Evolutionary conservation across 2,797 vertebrate species (phyloP), one percentile per base, ranked within the genome.

Genomic region (Acanthornis magna): DNA sequence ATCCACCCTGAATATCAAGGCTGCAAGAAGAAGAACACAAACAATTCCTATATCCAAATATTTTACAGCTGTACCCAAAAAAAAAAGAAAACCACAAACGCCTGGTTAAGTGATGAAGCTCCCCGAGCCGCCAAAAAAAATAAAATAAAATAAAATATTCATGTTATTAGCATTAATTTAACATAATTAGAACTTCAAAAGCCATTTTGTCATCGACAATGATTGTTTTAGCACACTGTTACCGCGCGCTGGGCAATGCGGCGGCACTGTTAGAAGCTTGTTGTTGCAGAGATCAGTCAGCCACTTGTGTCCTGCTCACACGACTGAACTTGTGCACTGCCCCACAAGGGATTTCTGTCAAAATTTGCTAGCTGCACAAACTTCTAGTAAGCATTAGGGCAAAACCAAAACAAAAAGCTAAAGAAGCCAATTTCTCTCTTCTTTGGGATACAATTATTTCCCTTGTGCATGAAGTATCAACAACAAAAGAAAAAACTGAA

Each of bases 381-480:
- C 98, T 98, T 98, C 98, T 98, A 98, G 97, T 97, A 99, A 99
- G 98, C 98, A 98, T 98, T 98, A 98, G 97, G 97, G 98, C 97
- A 98, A 95, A 98, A 98, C 91, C 95, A 97, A 97, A 96, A 97
- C 94, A 97, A 98, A 97, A 97, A 97, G 97, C 96, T 95, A 96
- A 97, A 98, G 96, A 98, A 97, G 97, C 96, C 97, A 97, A 97
- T 97, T 97, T 95, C 95, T 96, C 96, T 98, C 96, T 98, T 98
- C 98, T 98, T 98, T 98, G 98, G 98, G 98, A 99, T 99, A 98
- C 98, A 98, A 99, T 98, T 98, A 98, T 98, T 99, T 99, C 98
- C 98, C 98, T 99, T 99, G 99, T 99, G 98, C 99, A 99, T 98
- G 96, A 98, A 97, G 92, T 97, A 97, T 97, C 96, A 97, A 97